Evolutionary conservation across 2,113 vertebrate genomes (phyloP).

Genomic region (Odontophorus gujanensis): DNA sequence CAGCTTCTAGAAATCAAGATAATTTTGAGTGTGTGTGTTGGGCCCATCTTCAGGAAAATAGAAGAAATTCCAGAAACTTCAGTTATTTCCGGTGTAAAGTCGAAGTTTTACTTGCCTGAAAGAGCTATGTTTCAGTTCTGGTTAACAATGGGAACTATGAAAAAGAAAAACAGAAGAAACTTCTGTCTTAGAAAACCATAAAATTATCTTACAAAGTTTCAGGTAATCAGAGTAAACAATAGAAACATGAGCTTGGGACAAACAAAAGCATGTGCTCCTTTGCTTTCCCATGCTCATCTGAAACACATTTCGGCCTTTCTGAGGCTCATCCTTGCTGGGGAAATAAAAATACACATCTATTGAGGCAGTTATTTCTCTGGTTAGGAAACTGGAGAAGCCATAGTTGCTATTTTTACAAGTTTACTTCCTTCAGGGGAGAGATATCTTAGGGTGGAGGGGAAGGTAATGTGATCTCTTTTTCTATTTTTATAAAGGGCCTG

Average conservation of each 20-base stretch:
- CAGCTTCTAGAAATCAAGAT: background rate
- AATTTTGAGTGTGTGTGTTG: background rate
- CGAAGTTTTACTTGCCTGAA: constrained; percentile 26
- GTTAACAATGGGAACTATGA: background rate
- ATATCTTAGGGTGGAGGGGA: constrained; percentile 53
- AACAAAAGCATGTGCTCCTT: background rate
- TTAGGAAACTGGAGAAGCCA: constrained; percentile 50
- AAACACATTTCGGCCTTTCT: constrained; percentile 26
- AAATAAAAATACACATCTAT: constrained; percentile 56
- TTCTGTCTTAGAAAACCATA: background rate
- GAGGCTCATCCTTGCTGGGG: background rate
- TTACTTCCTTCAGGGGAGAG: constrained; percentile 62
- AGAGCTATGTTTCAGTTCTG: background rate
- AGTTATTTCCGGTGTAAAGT: background rate
- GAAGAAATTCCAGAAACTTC: background rate
- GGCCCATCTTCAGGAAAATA: background rate
- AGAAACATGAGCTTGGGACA: background rate
- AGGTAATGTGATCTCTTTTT: constrained; percentile 68
- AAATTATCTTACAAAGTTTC: constrained; percentile 19
- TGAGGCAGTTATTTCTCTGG: constrained; percentile 10
- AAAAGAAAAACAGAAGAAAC: constrained; percentile 24
- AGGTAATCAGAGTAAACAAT: constrained; percentile 11
- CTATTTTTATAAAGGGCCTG: constrained; percentile 71
- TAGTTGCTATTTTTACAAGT: constrained; percentile 68
- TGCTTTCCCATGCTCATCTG: constrained; percentile 35